Conservation (phyloP, 2,888 invertebrate species). For the Hipparchia sbordonii region DNA sequence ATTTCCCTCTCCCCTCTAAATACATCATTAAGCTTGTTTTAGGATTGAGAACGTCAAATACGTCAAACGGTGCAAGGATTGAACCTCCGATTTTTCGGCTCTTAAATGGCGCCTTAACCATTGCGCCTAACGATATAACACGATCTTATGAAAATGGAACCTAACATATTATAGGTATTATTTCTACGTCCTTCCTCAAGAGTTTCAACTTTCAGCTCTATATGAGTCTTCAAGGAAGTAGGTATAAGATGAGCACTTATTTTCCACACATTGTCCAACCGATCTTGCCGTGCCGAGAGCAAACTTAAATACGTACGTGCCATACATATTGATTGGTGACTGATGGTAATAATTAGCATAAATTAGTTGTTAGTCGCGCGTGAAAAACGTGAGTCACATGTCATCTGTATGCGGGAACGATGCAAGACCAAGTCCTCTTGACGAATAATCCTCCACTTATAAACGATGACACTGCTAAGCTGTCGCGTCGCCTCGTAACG, state of each 20-base stretch:
- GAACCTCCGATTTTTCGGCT: too few relatives aligned
- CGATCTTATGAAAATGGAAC: not conserved
- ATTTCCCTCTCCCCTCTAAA: too few relatives aligned
- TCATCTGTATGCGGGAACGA: constrained; percentile 54
- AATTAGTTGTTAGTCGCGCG: constrained; percentile 77
- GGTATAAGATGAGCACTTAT: constrained; percentile 37
- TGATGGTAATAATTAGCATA: constrained; percentile 70
- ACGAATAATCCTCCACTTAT: constrained; percentile 50
- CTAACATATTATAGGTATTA: too few relatives aligned
- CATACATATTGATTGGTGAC: constrained; percentile 63
- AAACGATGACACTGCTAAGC: constrained; percentile 40
- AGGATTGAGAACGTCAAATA: too few relatives aligned
- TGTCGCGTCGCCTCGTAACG: constrained; percentile 34
- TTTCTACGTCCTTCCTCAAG: not conserved
- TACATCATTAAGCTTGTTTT: too few relatives aligned
- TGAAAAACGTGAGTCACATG: constrained; percentile 76
- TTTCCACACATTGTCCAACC: constrained; percentile 44
- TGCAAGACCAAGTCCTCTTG: constrained; percentile 43
- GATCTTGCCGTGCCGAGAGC: constrained; percentile 50
- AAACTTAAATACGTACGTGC: constrained; percentile 68
- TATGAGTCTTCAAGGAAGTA: constrained; percentile 40
- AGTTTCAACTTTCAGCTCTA: not conserved
- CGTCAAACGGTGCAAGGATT: too few relatives aligned
- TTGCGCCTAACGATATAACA: too few relatives aligned
- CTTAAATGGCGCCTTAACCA: too few relatives aligned